Conservation (phyloP, 2,113 vertebrate species). For the Pseudopodoces humilis region DNA sequence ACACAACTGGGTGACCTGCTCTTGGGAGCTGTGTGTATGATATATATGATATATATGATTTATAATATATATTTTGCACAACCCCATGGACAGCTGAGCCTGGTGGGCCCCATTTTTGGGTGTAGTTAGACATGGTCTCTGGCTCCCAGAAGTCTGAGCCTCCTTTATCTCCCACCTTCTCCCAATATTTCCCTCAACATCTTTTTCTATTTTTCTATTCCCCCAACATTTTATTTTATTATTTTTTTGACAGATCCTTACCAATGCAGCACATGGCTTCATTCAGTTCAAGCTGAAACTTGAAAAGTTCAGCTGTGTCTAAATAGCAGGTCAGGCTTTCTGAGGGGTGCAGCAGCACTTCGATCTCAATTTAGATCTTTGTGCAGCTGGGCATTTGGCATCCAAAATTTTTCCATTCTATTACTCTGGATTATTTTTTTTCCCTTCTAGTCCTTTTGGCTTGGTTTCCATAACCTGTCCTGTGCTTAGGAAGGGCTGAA, state of each 20-base stretch:
- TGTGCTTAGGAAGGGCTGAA: background rate
- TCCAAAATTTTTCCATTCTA: background rate
- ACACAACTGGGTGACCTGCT: background rate
- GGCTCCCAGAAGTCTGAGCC: background rate
- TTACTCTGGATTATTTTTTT: background rate
- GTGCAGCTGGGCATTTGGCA: background rate
- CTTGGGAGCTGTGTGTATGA: background rate
- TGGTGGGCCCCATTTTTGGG: background rate
- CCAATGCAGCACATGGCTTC: background rate
- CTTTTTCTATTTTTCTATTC: background rate
- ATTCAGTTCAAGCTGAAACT: constrained; percentile 5
- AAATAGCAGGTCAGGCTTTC: background rate
- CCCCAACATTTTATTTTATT: fast-evolving
- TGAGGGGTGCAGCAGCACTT: background rate
- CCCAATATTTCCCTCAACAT: background rate
- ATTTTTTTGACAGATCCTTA: background rate
- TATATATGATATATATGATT: no score
- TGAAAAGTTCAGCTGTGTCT: background rate
- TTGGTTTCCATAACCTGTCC: background rate
- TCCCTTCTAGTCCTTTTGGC: background rate
- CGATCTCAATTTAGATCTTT: background rate
- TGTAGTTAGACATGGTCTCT: background rate
- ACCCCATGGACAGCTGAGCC: background rate
- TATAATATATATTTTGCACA: background rate
- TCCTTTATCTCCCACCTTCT: background rate